Percentiles rank a stretch among this genome's conserved stretches.
Conservation (phyloP, 2,888 invertebrate species). For the Hermaeophaga mercurialis region DNA sequence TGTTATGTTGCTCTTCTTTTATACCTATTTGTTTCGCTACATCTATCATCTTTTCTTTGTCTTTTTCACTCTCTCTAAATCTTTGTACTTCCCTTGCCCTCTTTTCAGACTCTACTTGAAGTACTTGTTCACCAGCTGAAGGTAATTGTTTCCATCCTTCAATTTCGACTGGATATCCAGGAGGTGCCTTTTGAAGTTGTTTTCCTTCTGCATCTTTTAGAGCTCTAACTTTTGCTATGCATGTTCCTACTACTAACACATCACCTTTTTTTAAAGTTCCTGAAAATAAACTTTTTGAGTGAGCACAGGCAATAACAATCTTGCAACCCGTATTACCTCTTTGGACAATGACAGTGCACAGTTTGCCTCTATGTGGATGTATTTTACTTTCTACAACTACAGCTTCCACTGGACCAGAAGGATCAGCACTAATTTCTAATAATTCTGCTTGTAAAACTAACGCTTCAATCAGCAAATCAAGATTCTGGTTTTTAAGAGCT, state of each 20-base stretch:
- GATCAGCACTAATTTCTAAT: slow-evolving; percentile 85
- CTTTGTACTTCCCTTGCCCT: slow-evolving; percentile 49
- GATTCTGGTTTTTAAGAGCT: slow-evolving; percentile 81
- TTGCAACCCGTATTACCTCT: slow-evolving; percentile 57
- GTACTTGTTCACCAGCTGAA: slow-evolving; percentile 82
- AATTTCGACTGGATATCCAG: slow-evolving; percentile 82
- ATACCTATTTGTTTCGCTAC: slow-evolving; percentile 67
- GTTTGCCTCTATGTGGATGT: slow-evolving; percentile 73
- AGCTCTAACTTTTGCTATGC: slow-evolving; percentile 82
- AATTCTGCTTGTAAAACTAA: slow-evolving; percentile 84
- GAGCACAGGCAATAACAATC: too few relatives aligned
- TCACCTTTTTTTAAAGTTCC: slow-evolving; percentile 82
- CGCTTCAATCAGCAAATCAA: slow-evolving; percentile 81
- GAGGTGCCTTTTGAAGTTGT: slow-evolving; percentile 70
- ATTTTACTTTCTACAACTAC: slow-evolving; percentile 85
- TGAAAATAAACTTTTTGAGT: too few relatives aligned
- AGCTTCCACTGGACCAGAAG: slow-evolving; percentile 84
- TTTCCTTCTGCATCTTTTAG: slow-evolving; percentile 80
- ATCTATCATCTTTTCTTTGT: slow-evolving; percentile 66
- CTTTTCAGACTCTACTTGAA: slow-evolving; percentile 61
- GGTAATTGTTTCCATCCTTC: slow-evolving; percentile 93
- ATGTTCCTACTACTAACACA: slow-evolving; percentile 79
- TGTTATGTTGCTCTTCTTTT: slow-evolving; percentile 69
- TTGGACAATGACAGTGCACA: slow-evolving; percentile 83
- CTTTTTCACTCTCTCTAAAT: slow-evolving; percentile 62